Base-by-base conservation (phyloP, 1,140 invertebrate species). In the Carposina sasakii region DNA sequence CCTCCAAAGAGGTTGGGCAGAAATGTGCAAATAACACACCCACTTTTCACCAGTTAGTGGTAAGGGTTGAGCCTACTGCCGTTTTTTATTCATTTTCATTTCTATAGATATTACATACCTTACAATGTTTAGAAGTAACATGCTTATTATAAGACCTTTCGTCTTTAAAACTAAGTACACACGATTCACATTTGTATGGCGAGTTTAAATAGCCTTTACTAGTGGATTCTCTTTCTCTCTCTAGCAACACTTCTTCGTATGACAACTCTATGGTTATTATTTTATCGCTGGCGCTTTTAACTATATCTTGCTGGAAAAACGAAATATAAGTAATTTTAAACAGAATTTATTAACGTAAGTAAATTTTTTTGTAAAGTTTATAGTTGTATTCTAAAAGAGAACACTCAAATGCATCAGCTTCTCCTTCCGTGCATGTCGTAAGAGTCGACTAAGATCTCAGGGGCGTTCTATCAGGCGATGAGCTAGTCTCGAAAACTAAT, bases 171-270 rank as follows among this genome's bases (percentile, higher is more conserved):
- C 71, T 67, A 0, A 76, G 40, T 0, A 82, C 24, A 20, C 78
- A 82, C 0, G 36, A 61, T 0, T 67, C 63, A 36, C 78, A 82
- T 31, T 77, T 79, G 34, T 63, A 72, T 19, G 57, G 48, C 0
- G 73, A 57, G 0, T 54, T 55, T 0, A 50, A 1, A 40, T 67
- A 82, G 2, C 42, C 43, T 6, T 71, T 67, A 28, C 47, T 60
- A 0, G 33, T 41, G 2, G 58, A 22, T 0, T 62, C 59, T 10
- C 19, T 57, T 1, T 56, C 54, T 41, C 78, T 60, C 19, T 82
- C 78, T 3, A 37, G 13, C 24, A 72, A 21, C 67, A 82, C 67
- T 17, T 82, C 71, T 3, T 79, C 78, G 20, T 79, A 74, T 0
- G 69, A 50, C 20, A 82, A 36, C 19, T 78, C 64, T 44, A 79